Base-by-base conservation (phyloP, 2,888 invertebrate species). In the Diarsia dahlii region DNA sequence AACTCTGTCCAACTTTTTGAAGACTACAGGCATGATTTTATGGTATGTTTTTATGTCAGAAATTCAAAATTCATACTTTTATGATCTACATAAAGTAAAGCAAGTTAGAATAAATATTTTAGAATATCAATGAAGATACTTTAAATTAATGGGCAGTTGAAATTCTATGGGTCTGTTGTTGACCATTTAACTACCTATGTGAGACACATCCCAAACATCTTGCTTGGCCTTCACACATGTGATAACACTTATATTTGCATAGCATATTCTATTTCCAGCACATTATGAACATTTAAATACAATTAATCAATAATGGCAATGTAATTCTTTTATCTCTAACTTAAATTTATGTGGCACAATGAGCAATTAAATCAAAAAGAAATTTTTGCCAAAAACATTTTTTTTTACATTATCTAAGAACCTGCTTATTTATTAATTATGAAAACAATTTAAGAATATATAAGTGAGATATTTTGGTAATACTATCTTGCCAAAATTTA, bases 171-270 rank as follows among this genome's bases (percentile, higher is more conserved):
- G n/a, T 34, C 34, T 45, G 18, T 28, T 58, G 15, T 56, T 56
- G 23, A 58, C 6, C 6, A 69, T 13, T 50, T 58, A 20, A 56
- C 5, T 45, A 20, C 50, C 5, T 45, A 63, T 63, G 66, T 46
- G 34, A 73, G 20, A 67, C 63, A 67, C n/a, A 12, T 64, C 20
- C 70, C 20, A 67, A 78, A 70, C n/a, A 71, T 64, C 18, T 52
- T 45, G 34, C 9, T 48, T 63, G 13, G 15, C 82, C 78, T 78
- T 81, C 52, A 18, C 20, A 58, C 10, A 65, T 56, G 62, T 69
- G 56, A 71, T 71, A 69, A 69, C 52, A 56, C 8, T 48, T 60
- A 12, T 45, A 82, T 82, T 82, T 50, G 58, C 78, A 73, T 81
- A 81, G 12, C 18, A 54, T 63, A 66, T 67, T 67, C 69, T 81